Base-by-base conservation (phyloP, 1,140 invertebrate genomes). In the Dendroctonus ponderosae region DNA sequence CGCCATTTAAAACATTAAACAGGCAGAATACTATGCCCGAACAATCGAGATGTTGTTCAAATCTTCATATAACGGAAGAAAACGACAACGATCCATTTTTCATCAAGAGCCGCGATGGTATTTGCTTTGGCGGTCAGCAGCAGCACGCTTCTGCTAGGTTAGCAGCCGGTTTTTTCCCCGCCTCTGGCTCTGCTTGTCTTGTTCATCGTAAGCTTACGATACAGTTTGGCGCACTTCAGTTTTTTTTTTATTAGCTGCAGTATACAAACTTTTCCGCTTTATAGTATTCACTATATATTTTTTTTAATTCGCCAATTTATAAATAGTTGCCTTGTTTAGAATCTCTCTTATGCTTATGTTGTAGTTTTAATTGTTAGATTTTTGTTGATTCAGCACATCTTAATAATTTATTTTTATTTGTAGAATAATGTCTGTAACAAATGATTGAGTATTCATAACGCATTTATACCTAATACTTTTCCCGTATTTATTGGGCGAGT, bases 201-300 rank as follows among this genome's bases (percentile, higher is more conserved):
- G 70, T 73, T 70, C 59, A 73, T 75, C 72, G 74, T 76, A 75
- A 75, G 74, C 74, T 70, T 70, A 70, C 72, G 70, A 72, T 72
- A 71, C 66, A 73, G 58, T 75, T 71, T 75, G 67, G 70, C 67
- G 70, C 75, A 75, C 72, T 67, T 54, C 42, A 54, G 62, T 68
- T 48, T 59, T 69, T 69, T 2, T 67, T 12, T 62, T 58, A n/a
- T 59, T 65, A 1, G 26, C 26, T 26, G 26, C 26, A 26, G 26
- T 26, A 26, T 26, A 3, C 1, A 26, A 1, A 26, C 3, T 26
- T 26, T 26, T 26, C 26, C 3, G 26, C 26, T 26, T 26, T 26
- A 26, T 26, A 26, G 26, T 26, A 26, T 26, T 26, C 26, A 26
- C 26, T 1, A 26, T 26, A 26, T 26, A 26, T 26, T 26, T 26